Evolutionary conservation across 2,797 vertebrate genomes (phyloP).

Genomic region (Chloroceryle inda): DNA sequence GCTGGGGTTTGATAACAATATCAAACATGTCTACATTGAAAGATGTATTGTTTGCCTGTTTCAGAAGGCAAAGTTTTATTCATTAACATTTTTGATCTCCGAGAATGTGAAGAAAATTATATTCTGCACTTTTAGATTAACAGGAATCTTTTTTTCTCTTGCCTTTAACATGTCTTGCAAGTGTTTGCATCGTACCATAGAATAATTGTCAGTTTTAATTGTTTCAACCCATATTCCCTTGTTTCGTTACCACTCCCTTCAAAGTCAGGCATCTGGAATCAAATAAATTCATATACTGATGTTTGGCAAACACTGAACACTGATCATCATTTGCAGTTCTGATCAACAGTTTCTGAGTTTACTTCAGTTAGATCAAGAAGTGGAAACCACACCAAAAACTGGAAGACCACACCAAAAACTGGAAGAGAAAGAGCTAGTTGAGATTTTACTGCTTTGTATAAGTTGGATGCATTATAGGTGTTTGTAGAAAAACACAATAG

Average conservation of each 20-base stretch:
- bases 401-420: background rate
- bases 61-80: slow-evolving; percentile 13
- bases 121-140: background rate
- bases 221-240: background rate
- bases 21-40: slow-evolving; percentile 5
- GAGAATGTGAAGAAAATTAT: background rate
- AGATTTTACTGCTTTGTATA: background rate
- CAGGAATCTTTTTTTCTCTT: background rate
- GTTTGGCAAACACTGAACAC: background rate
- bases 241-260: background rate
- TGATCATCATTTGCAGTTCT: background rate
- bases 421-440: background rate
- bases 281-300: background rate
- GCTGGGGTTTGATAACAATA: background rate
- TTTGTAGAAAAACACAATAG: background rate
- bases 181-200: background rate
- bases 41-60: background rate
- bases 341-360: background rate
- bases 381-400: no score
- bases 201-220: slow-evolving; percentile 38
- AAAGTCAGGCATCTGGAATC: background rate
- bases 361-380: background rate
- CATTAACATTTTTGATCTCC: background rate
- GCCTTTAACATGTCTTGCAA: background rate
- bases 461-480: background rate